A percentile compares a stretch with the other conserved stretches of the same genome.
These are phyloP conservation scores for Rosalia funebris DNA, from an alignment of 2,888 invertebrate genomes.

Conservation along the genomic window DNA sequence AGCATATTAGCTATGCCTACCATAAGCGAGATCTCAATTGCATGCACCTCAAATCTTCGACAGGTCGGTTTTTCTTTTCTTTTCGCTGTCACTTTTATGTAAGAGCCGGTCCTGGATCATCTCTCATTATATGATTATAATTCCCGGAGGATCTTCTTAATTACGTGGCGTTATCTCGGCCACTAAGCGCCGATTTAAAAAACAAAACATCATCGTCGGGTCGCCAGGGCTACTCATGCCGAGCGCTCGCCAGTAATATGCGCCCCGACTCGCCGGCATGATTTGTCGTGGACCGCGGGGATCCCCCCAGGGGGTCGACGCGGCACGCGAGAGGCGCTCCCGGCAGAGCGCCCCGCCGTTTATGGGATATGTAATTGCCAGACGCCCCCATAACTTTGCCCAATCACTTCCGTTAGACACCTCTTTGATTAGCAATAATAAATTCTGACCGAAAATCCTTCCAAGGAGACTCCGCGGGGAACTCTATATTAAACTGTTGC, in stretches of 20 bases:
- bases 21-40: no score
- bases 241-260: constrained; percentile 33
- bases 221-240: constrained; percentile 37
- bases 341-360: constrained; percentile 44
- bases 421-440: constrained; percentile 38
- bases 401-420: constrained; percentile 44
- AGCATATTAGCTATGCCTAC: no score
- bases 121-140: no score
- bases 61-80: no score
- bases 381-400: constrained; percentile 45
- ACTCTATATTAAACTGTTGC: constrained; percentile 22
- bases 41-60: no score
- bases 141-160: neutral
- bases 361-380: constrained; percentile 46
- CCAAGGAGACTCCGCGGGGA: constrained; percentile 11
- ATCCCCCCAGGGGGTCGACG: constrained; percentile 39
- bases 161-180: constrained; percentile 6
- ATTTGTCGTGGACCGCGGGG: constrained; percentile 46
- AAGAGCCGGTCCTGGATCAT: no score
- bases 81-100: no score
- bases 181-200: constrained; percentile 8
- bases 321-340: constrained; percentile 26
- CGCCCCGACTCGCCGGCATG: constrained; percentile 34
- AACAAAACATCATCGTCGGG: constrained; percentile 30
- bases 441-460: constrained; percentile 22